Percentiles rank a stretch among this genome's conserved stretches.
These are phyloP conservation scores for Champsocephalus esox DNA, from an alignment of 2,797 vertebrate genomes.

Conservation along the genomic window DNA sequence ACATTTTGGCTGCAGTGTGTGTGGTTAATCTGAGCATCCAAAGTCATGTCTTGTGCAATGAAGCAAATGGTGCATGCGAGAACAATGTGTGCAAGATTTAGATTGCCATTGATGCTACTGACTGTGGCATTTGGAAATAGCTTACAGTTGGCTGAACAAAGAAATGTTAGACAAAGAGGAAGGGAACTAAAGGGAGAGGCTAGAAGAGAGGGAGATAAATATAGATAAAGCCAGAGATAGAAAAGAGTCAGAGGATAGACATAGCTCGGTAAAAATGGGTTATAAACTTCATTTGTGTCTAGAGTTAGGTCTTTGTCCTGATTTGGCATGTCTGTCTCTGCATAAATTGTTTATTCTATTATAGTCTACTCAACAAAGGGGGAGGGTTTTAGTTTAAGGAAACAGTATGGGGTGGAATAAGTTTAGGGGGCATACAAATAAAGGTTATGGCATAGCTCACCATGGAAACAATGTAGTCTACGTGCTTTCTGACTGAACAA, in stretches of 20 bases:
- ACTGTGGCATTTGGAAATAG: slow-evolving; percentile 72
- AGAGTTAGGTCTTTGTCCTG: slow-evolving; percentile 52
- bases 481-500: neutral
- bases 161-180: slow-evolving; percentile 59
- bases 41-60: slow-evolving; percentile 48
- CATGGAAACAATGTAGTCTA: neutral
- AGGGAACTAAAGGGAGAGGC: slow-evolving; percentile 24
- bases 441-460: neutral
- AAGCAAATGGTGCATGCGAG: slow-evolving; percentile 54
- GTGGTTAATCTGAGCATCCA: slow-evolving; percentile 50
- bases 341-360: slow-evolving; percentile 21
- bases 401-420: slow-evolving; percentile 12
- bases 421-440: neutral
- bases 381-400: slow-evolving; percentile 4
- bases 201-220: slow-evolving; percentile 44
- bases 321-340: slow-evolving; percentile 34
- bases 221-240: slow-evolving; percentile 54
- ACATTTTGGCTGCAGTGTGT: slow-evolving; percentile 44
- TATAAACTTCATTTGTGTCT: slow-evolving; percentile 56
- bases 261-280: slow-evolving; percentile 49
- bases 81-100: slow-evolving; percentile 65
- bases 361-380: slow-evolving; percentile 9
- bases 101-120: slow-evolving; percentile 58
- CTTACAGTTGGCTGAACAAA: slow-evolving; percentile 70
- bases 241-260: slow-evolving; percentile 36